These are phyloP conservation scores for Catharus fuscescens DNA, from an alignment of 2,113 vertebrate genomes.

Conservation along the genomic window DNA sequence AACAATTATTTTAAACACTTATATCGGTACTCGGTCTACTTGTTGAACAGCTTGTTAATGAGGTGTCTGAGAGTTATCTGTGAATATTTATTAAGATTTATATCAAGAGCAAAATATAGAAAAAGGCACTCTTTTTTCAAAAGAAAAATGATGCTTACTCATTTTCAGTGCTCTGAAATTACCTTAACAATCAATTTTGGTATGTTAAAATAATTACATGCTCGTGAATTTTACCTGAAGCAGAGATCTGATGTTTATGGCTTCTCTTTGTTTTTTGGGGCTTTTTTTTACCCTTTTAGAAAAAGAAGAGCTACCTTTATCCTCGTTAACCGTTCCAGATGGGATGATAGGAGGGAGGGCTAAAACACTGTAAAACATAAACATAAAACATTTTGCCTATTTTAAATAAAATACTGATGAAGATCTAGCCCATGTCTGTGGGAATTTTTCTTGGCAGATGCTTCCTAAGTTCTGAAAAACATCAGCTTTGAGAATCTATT, in stretches of 20 bases:
- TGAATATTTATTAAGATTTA: conserved; percentile 54
- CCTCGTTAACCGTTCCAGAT: neutral
- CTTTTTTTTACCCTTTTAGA: neutral
- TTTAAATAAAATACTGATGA: neutral
- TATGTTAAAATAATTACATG: neutral
- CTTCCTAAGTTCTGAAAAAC: neutral
- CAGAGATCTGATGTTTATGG: neutral
- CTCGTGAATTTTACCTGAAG: conserved; percentile 26
- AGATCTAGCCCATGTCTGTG: neutral
- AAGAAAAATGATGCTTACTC: conserved; percentile 13
- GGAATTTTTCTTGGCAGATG: neutral
- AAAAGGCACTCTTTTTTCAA: neutral
- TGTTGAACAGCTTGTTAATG: conserved; percentile 54
- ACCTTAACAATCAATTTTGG: conserved; percentile 15
- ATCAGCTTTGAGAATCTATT: neutral
- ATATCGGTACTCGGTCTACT: conserved; percentile 10
- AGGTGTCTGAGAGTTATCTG: conserved; percentile 27
- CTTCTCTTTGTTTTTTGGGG: neutral
- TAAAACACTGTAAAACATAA: neutral
- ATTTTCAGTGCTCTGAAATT: conserved; percentile 43
- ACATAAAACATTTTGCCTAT: neutral
- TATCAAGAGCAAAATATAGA: conserved; percentile 14
- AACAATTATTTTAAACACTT: conserved; percentile 47
- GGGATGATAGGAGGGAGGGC: accelerated
- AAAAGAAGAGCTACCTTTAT: neutral